Conservation (phyloP, 2,113 vertebrate species). For the Carassius auratus region DNA sequence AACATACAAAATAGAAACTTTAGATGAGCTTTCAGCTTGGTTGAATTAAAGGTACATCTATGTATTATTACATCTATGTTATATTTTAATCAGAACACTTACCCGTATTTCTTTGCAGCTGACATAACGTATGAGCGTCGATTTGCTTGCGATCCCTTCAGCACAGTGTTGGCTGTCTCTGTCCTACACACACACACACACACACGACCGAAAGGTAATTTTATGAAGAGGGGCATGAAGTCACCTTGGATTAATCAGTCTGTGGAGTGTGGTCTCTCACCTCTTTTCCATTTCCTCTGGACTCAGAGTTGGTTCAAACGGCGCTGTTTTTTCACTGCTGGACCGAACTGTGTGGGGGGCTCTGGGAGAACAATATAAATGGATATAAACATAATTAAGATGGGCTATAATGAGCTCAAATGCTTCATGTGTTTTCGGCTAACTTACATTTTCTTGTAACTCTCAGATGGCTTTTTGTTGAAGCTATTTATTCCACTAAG, state of each 20-base stretch:
- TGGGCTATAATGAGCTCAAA: neutral
- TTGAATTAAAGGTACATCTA: too few species aligned
- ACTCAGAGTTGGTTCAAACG: constrained; percentile 71
- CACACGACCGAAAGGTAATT: constrained; percentile 19
- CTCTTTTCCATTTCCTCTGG: constrained; percentile 82
- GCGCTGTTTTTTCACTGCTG: constrained; percentile 58
- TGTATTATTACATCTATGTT: too few species aligned
- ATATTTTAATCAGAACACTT: constrained; percentile 55
- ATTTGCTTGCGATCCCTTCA: constrained; percentile 73
- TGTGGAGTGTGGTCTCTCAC: constrained; percentile 67
- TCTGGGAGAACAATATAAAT: constrained; percentile 66
- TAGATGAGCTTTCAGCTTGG: too few species aligned
- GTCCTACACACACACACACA: constrained; percentile 70
- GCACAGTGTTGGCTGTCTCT: constrained; percentile 81
- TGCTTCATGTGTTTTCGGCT: neutral
- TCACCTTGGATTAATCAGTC: neutral
- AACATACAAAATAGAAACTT: too few species aligned
- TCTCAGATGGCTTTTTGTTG: constrained; percentile 71
- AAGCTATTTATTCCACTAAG: constrained; percentile 60
- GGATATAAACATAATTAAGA: neutral
- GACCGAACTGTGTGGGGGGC: constrained; percentile 81
- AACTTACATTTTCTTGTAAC: constrained; percentile 79
- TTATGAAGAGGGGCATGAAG: neutral
- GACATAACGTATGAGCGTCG: constrained; percentile 90
- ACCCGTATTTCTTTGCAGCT: constrained; percentile 86